Evolutionary conservation across 1,140 invertebrate genomes (phyloP).

Genomic region (Neomicropteryx cornuta): DNA sequence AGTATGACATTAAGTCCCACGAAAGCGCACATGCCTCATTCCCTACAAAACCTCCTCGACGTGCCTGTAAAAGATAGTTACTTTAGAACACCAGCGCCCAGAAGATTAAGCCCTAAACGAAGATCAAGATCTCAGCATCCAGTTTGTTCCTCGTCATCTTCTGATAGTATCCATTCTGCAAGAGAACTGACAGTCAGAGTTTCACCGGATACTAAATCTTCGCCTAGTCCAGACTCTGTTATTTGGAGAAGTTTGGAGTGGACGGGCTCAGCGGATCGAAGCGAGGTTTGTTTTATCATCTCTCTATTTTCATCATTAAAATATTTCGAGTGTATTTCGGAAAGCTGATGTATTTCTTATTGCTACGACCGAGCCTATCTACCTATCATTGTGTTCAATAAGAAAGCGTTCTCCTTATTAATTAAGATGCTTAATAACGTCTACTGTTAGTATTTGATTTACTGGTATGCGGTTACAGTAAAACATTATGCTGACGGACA

Average conservation of each 20-base stretch:
- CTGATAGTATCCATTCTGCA: slow-evolving; percentile 36
- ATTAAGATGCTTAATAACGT: too few relatives aligned
- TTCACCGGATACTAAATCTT: slow-evolving; percentile 19
- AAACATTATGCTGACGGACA: too few relatives aligned
- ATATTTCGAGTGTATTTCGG: slow-evolving; percentile 26
- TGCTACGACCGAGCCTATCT: too few relatives aligned
- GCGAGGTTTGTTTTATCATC: not conserved
- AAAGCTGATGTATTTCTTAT: slow-evolving; percentile 20
- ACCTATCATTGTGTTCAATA: too few relatives aligned
- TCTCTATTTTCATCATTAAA: slow-evolving; percentile 17
- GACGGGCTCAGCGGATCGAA: too few relatives aligned
- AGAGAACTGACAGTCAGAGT: slow-evolving; percentile 20
- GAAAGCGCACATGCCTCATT: slow-evolving; percentile 37
- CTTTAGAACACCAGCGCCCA: slow-evolving; percentile 21
- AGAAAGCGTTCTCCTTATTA: too few relatives aligned
- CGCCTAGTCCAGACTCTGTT: slow-evolving; percentile 23
- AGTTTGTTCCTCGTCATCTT: slow-evolving; percentile 37
- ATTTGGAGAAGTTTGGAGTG: slow-evolving; percentile 19
- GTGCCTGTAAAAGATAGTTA: slow-evolving; percentile 22
- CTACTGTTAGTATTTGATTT: too few relatives aligned
- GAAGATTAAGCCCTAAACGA: slow-evolving; percentile 38
- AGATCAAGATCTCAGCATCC: slow-evolving; percentile 26
- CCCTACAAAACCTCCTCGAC: slow-evolving; percentile 38
- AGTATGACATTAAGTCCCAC: slow-evolving; percentile 37
- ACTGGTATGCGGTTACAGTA: too few relatives aligned